Base-by-base conservation (phyloP, 2,888 invertebrate genomes). In the Geophilus truncorum region DNA sequence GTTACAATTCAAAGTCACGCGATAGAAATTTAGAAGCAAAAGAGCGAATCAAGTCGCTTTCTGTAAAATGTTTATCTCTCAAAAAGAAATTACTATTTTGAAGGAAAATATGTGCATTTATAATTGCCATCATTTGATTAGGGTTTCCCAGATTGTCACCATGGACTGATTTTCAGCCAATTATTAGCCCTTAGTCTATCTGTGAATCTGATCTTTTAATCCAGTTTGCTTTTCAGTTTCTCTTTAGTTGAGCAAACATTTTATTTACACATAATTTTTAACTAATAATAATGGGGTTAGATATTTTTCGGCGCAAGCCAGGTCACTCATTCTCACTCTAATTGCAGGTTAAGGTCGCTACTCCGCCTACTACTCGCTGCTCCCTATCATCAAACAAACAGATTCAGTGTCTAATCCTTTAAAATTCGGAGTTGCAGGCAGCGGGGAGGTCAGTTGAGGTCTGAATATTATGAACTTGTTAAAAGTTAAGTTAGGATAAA, bases 281-380 rank as follows among this genome's bases (percentile, higher is more conserved):
- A 45, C 45, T 12, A 45, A 45, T 45, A 45, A 45, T 45, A 45
- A 45, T 45, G 45, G 45, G 12, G 45, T 18, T 4, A n/a, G n/a
- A 45, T 9, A 25, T 62, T 28, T 23, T 62, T 23, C 9, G 62
- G 25, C 23, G 62, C 62, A 23, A 12, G 62, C 62, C 62, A 62
- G 62, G 62, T 62, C 62, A 62, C 62, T 62, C 62, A 62, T 62
- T 62, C 62, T 23, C 62, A 62, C 62, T 62, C 62, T 62, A 28
- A 62, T 62, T 62, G 62, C 62, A 28, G 62, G 62, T 62, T 62
- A 62, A 62, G 62, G 62, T 28, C 62, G 62, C 25, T 62, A 62
- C 62, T 62, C 62, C 62, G 62, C 62, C 62, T 62, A 62, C 62
- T 45, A 62, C 25, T 25, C 23, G 28, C 62, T 62, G 62, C 62